Evolutionary conservation across 2,797 vertebrate genomes (phyloP).

Genomic region (Phrynocephalus guinanensis): DNA sequence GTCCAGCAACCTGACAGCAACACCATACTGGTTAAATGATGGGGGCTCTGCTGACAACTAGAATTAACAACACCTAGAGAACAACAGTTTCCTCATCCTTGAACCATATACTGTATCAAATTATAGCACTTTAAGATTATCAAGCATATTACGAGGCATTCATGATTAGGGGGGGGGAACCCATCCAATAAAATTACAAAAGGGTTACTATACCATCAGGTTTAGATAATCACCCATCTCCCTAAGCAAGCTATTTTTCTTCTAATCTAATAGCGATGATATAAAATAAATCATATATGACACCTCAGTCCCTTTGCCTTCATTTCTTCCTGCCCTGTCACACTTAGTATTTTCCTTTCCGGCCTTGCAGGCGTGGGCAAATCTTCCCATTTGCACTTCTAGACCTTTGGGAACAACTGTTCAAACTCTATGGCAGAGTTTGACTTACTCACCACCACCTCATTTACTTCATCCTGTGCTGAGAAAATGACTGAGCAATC

Average conservation of each 20-base stretch:
- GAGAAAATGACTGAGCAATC: slow-evolving; percentile 18
- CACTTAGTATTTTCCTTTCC: background rate
- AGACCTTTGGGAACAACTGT: background rate
- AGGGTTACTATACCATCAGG: background rate
- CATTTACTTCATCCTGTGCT: slow-evolving; percentile 31
- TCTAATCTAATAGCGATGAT: background rate
- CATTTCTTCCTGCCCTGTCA: background rate
- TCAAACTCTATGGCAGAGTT: background rate
- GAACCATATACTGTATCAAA: no score
- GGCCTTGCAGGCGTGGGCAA: background rate
- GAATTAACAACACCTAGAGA: background rate
- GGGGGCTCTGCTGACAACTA: no score
- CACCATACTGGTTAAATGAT: no score
- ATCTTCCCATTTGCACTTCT: background rate
- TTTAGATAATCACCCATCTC: background rate
- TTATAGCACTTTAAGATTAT: background rate
- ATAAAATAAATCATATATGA: background rate
- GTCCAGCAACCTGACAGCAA: no score
- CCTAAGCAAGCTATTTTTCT: background rate
- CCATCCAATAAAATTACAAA: no score
- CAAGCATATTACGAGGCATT: background rate
- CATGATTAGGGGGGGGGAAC: background rate
- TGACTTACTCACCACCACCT: background rate
- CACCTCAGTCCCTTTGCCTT: background rate
- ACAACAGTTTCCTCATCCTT: background rate